Evolutionary conservation across 2,888 invertebrate species (phyloP).

Genomic region (Trissonchulus latispiculum): DNA sequence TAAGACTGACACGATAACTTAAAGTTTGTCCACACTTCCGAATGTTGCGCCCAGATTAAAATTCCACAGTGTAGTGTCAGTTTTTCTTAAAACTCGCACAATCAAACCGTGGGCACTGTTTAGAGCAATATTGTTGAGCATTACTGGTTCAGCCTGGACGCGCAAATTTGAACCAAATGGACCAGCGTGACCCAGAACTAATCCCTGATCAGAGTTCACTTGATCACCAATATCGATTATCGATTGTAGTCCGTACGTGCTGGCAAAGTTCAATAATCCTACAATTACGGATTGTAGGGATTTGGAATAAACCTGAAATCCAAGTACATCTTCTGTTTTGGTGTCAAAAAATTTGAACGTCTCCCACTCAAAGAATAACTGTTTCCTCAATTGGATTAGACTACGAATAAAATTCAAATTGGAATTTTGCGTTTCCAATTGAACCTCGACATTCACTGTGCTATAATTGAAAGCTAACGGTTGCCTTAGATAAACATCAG

Average conservation of each 20-base stretch:
- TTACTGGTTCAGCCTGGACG: neutral
- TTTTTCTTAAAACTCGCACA: too few species aligned
- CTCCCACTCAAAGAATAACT: neutral
- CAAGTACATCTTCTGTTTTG: neutral
- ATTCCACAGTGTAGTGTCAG: too few species aligned
- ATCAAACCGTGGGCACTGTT: too few species aligned
- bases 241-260: neutral
- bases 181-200: neutral
- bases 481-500: neutral
- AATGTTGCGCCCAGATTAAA: too few species aligned
- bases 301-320: neutral
- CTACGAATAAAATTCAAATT: neutral
- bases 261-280: neutral
- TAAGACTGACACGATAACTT: too few species aligned
- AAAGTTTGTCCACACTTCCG: too few species aligned
- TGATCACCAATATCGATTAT: neutral
- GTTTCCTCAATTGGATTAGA: neutral
- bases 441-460: neutral
- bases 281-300: neutral
- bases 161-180: too few species aligned
- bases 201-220: neutral
- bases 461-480: neutral
- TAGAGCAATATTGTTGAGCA: neutral
- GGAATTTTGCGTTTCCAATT: neutral
- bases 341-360: neutral